Base-by-base conservation (phyloP, 2,113 vertebrate species). In the Lates calcarifer region DNA sequence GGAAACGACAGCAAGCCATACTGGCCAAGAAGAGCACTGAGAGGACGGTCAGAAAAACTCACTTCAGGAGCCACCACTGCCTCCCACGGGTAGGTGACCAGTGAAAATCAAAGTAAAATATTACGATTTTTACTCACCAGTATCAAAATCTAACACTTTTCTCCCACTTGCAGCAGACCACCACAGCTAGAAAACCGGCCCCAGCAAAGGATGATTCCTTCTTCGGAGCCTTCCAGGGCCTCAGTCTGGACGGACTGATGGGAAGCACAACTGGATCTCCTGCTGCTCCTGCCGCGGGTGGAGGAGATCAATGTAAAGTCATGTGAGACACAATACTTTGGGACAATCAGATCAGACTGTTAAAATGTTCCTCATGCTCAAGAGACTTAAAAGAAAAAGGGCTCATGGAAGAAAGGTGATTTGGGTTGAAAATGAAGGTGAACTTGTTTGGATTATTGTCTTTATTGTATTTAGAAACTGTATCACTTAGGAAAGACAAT, bases 31-130 rank as follows among this genome's bases (percentile, higher is more conserved):
- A 94, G 82, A 95, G 94, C 2, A 93, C 93, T 1, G 93, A 96
- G 56, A 90, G 94, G 29, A 49, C 88, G 0, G 89, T 94, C 6
- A 88, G 91, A 58, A 91, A 49, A 28, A 83, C 88, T 5, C 92
- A 94, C 49, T 95, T 95, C 86, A 92, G 94, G 79, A 94, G 90
- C 76, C 95, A 96, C 53, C 96, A 96, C 83, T 94, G 90, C 43
- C 94, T 95, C 28, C 83, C 93, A 3, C 89, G 90, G 92, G 96
- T 96, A 51, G 62, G 87, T 26, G 18, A 56, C n/a, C 20, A 13
- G 22, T 26, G n/a, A n/a, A 61, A 31, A 24, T 31, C 3, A 4
- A 41, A 72, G 5, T 15, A 26, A 56, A 29, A 28, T 2, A 43
- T 12, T 14, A 9, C 20, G 22, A 22, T 55, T 55, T 24, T 64